Conservation (phyloP, 2,888 invertebrate species). For the Melitaea athalia region DNA sequence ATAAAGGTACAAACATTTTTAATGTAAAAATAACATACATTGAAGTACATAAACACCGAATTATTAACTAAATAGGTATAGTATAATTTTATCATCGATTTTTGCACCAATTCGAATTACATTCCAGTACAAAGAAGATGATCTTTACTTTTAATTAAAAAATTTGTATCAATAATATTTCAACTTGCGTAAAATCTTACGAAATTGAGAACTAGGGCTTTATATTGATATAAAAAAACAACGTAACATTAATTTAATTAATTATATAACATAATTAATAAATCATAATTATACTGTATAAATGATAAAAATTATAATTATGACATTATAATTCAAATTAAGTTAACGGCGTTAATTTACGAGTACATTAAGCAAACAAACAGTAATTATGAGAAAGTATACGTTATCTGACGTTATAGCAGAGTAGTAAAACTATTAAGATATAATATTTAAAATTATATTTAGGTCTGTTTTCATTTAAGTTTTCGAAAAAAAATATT, state of each 20-base stretch:
- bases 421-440: not conserved
- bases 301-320: not conserved
- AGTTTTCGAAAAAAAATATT: not conserved
- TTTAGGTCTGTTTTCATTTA: too few species aligned
- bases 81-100: too few species aligned
- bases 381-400: not conserved
- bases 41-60: too few species aligned
- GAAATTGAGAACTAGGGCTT: not conserved
- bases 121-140: not conserved
- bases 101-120: too few species aligned
- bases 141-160: not conserved
- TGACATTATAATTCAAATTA: not conserved
- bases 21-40: too few species aligned
- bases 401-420: not conserved
- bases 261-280: not conserved
- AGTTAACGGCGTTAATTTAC: not conserved
- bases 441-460: not conserved
- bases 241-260: not conserved
- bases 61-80: too few species aligned
- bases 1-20: too few species aligned
- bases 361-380: not conserved
- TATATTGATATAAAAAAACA: not conserved
- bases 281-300: not conserved
- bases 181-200: not conserved
- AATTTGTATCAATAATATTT: not conserved